Evolutionary conservation across 2,113 vertebrate species (phyloP).

Genomic region (Phylloscopus trochiloides): DNA sequence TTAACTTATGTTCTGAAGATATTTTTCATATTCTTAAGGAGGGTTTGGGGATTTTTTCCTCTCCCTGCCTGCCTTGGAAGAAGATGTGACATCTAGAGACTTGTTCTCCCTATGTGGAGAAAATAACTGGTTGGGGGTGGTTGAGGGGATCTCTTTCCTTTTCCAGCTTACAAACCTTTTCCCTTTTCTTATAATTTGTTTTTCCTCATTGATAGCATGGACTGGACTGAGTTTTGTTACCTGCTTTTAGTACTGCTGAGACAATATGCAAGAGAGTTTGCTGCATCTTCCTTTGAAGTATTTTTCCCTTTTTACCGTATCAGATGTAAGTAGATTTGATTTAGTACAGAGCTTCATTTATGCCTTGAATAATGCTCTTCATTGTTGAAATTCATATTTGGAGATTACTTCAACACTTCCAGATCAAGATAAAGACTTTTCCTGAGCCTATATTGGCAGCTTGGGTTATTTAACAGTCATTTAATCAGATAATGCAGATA

Average conservation of each 20-base stretch:
- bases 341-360: neutral
- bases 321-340: neutral
- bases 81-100: neutral
- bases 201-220: neutral
- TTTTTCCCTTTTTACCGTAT: neutral
- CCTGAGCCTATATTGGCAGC: neutral
- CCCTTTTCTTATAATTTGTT: neutral
- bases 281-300: neutral
- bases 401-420: neutral
- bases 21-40: neutral
- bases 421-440: conserved; percentile 17
- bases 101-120: neutral
- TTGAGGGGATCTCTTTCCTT: neutral
- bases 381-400: neutral
- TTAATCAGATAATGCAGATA: conserved; percentile 9
- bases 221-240: neutral
- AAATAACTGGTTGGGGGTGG: neutral
- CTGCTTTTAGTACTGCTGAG: neutral
- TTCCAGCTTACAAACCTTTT: neutral
- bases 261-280: neutral
- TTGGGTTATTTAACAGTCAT: conserved; percentile 21
- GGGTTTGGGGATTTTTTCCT: neutral
- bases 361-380: neutral
- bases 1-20: neutral
- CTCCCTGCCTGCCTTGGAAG: neutral